Conservation (phyloP, 2,888 invertebrate species). For the Cerceris rybyensis region DNA sequence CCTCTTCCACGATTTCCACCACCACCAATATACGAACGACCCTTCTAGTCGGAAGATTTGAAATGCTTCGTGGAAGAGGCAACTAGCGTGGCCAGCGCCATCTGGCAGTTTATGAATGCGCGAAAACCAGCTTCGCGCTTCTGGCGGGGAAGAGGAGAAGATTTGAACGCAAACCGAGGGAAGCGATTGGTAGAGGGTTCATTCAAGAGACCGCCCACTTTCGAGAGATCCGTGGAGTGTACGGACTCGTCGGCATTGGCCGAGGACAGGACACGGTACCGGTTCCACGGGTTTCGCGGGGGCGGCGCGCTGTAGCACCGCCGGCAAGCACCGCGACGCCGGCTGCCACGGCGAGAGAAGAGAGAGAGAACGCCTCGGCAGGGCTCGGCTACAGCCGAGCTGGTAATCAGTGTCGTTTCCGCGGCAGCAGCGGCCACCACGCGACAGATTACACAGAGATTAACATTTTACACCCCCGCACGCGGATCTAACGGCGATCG, state of each 20-base stretch:
- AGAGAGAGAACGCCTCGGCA: conserved; percentile 58
- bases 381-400: conserved; percentile 73
- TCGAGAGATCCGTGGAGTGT: conserved; percentile 66
- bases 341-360: conserved; percentile 42
- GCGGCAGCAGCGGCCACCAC: conserved; percentile 79
- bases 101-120: conserved; percentile 31
- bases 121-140: conserved; percentile 11
- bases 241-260: conserved; percentile 71
- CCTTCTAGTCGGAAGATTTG: background rate
- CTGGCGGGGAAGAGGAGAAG: background rate
- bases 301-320: conserved; percentile 70
- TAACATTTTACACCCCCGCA: conserved; percentile 30
- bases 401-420: conserved; percentile 82
- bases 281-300: conserved; percentile 76
- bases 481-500: background rate
- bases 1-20: background rate
- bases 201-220: conserved; percentile 58
- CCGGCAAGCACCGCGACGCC: conserved; percentile 65
- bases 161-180: background rate
- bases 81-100: conserved; percentile 20
- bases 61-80: background rate
- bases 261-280: conserved; percentile 68
- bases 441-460: conserved; percentile 72
- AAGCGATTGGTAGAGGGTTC: conserved; percentile 23
- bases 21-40: background rate